Conservation (phyloP, 2,113 vertebrate genomes). For the Hippocampus abdominalis region DNA sequence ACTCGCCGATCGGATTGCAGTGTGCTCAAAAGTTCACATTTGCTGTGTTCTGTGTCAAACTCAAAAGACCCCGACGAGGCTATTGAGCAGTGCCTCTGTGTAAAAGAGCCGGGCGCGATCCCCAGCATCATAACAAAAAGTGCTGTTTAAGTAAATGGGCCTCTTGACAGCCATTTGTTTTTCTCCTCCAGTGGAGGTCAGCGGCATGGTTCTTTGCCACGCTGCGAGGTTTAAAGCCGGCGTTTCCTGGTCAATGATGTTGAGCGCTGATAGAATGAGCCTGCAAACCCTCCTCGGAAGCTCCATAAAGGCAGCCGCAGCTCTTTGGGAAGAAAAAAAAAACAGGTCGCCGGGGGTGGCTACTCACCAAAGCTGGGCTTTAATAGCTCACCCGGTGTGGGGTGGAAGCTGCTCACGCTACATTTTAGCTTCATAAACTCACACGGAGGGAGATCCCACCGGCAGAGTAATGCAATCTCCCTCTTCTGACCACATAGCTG, state of each 20-base stretch:
- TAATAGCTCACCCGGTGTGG: constrained; percentile 60
- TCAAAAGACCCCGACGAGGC: background rate
- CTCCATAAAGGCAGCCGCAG: constrained; percentile 45
- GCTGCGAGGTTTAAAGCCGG: constrained; percentile 41
- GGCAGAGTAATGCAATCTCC: constrained; percentile 7
- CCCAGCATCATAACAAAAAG: background rate
- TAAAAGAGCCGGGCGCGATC: background rate
- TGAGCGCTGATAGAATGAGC: constrained; percentile 53
- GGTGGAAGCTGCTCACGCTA: constrained; percentile 47
- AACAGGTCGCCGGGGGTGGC: constrained; percentile 53
- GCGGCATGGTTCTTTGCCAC: constrained; percentile 22
- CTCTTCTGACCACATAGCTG: background rate
- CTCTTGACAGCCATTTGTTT: background rate
- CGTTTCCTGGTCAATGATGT: constrained; percentile 53
- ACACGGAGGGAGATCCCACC: constrained; percentile 24
- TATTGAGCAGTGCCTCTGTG: background rate
- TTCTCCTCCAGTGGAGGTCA: background rate
- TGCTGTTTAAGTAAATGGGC: background rate
- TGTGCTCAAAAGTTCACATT: background rate
- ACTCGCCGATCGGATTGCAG: too few species aligned
- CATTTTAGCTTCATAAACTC: constrained; percentile 40
- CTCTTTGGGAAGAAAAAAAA: constrained; percentile 20
- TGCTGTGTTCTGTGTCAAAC: background rate
- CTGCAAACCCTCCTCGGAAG: constrained; percentile 44
- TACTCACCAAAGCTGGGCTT: constrained; percentile 58